Evolutionary conservation across 2,888 invertebrate genomes (phyloP), one percentile per base, ranked within the genome.

Genomic region (Patella pellucida): DNA sequence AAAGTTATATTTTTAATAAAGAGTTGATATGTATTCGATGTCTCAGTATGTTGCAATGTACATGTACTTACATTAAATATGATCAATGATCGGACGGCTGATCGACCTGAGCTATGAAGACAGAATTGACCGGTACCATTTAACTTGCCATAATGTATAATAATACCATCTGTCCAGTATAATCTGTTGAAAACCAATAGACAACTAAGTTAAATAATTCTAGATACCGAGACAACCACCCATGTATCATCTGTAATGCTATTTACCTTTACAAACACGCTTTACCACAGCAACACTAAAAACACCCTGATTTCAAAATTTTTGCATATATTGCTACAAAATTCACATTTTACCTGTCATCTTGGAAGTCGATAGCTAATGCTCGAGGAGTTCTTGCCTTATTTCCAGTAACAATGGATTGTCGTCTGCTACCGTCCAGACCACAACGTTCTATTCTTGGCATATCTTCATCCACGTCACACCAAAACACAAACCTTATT

Each of bases 401-500:
- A 23, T 70, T 68, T 69, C 67, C 62, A 15, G 52, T 52, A 14
- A 80, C 19, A 9, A 78, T 15, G 51, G 52, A 56, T 3, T 67
- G 52, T 19, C 78, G 68, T 51, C 71, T 74, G 19, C 23, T n/a
- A 19, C 75, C 77, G 31, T 71, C 74, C 11, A 78, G 51, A 27
- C 74, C 52, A 16, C 76, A 72, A 7, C 78, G 51, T 41, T 80
- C 78, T 15, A 80, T 77, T 16, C 77, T n/a, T 3, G 76, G 77
- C 5, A 52, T 23, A 4, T 52, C 41, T n/a, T 50, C 69, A 5
- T 67, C 62, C 62, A 68, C 72, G 31, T 80, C 80, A 5, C 75
- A 70, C 80, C 80, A 80, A 71, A 80, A 78, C 16, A 80, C 62
- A 23, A 68, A 70, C 52, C 78, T 41, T 41, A 41, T 41, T 41